Percentiles rank a stretch among this genome's conserved stretches.
phyloP scores from a whole-genome alignment of 2,888 invertebrate genomes.

The Chrysolina haemoptera region DNA sequence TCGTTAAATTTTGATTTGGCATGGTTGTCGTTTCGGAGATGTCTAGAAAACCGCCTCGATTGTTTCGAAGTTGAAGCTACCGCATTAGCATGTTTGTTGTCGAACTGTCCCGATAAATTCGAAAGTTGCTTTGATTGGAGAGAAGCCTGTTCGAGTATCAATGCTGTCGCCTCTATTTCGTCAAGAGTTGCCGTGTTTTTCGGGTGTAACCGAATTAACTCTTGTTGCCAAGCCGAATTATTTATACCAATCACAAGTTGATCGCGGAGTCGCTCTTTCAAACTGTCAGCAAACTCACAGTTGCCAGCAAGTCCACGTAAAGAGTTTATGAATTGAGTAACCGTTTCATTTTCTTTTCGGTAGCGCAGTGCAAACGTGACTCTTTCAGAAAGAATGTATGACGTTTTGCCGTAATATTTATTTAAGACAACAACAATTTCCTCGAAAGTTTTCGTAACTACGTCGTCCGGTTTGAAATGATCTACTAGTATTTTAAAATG shows the following conservation, averaged over 20 bases:
- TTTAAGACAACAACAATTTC: neutral
- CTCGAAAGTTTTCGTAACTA: conserved; percentile 3
- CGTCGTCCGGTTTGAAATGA: neutral
- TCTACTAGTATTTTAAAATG: conserved; percentile 4
- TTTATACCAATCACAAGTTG: too few species aligned
- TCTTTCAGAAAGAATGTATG: conserved; percentile 2
- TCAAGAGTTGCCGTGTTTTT: neutral
- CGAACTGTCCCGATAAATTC: neutral
- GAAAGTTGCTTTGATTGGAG: conserved; percentile 7
- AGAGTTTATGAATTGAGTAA: too few species aligned
- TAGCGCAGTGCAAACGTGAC: too few species aligned
- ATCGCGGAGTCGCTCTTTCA: too few species aligned
- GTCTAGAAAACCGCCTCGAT: neutral
- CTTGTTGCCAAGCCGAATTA: neutral
- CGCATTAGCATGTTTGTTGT: neutral
- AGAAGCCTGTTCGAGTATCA: conserved; percentile 16
- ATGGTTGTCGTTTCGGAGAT: neutral
- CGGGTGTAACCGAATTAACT: conserved; percentile 7
- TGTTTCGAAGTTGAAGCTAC: neutral
- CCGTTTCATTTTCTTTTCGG: too few species aligned
- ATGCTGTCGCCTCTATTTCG: conserved; percentile 7
- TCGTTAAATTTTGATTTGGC: neutral
- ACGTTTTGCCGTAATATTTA: conserved; percentile 6
- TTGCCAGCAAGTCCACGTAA: too few species aligned
- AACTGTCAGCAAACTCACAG: too few species aligned